Base-by-base conservation (phyloP, 2,113 vertebrate genomes). In the Notechis scutatus region DNA sequence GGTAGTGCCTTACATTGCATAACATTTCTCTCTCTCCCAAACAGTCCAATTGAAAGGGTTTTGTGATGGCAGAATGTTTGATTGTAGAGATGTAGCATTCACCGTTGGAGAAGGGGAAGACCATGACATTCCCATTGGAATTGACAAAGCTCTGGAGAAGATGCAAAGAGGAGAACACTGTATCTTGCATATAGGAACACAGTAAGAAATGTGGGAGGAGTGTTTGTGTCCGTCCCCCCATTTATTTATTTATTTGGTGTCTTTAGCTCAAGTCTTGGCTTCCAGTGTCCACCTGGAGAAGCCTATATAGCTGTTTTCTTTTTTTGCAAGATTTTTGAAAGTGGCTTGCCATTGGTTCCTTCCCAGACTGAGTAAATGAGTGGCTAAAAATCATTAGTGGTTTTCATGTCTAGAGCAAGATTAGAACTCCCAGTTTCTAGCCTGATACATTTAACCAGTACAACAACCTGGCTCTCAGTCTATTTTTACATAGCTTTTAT, bases 91-190 rank as follows among this genome's bases (percentile, higher is more conserved):
- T 0, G 97, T 99, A 94, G 97, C 94, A 18, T 99, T 99, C 39
- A 95, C 97, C 0, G 98, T 99, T 85, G 98, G 99, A 0, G 98
- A 99, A 96, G 98, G 98, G 69, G 98, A 99, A 93, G 99, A 99
- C 93, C 98, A 98, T 1, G 98, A 98, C 81, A 97, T 99, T 96
- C 99, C 99, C 50, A 97, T 99, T 0, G 99, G 99, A 90, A 99
- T 99, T 0, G 99, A 99, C 97, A 98, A 98, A 93, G 99, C 99
- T 92, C 98, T 99, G 97, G 99, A 99, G 96, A 99, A 99, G 95
- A 99, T 99, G 98, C 99, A 99, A 96, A 98, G 97, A 93, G 99
- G 98, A 97, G 99, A 99, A 91, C 98, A 99, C 87, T 99, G 98
- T 92, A 4, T 99, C 90, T 97, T 99, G 93, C 97, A 98, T 95